These are phyloP conservation scores for Platynereis dumerilii DNA, from an alignment of 2,888 invertebrate species.

Conservation along the genomic window DNA sequence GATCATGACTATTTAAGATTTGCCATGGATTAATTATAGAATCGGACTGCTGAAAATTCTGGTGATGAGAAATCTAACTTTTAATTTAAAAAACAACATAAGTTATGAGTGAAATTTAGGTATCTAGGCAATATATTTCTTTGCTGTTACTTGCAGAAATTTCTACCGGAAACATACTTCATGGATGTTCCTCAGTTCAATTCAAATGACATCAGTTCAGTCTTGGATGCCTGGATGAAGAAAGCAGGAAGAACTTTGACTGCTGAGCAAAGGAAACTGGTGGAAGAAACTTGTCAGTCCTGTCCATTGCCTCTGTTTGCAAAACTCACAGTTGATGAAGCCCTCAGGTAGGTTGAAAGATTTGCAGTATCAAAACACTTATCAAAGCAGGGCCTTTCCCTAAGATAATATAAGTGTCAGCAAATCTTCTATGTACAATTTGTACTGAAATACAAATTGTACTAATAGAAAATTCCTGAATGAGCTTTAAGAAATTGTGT, in stretches of 20 bases:
- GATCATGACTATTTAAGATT: too few relatives aligned
- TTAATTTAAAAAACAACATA: too few relatives aligned
- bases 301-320: conserved; percentile 25
- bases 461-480: too few relatives aligned
- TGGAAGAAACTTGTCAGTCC: conserved; percentile 4
- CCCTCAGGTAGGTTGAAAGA: background rate
- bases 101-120: too few relatives aligned
- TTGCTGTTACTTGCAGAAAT: background rate
- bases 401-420: too few relatives aligned
- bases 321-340: conserved; percentile 29
- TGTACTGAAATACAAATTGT: too few relatives aligned
- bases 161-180: background rate
- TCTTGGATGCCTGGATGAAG: background rate
- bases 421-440: too few relatives aligned
- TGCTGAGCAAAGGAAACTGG: background rate
- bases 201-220: background rate
- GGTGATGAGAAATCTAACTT: background rate
- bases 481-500: too few relatives aligned
- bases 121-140: too few relatives aligned
- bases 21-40: too few relatives aligned
- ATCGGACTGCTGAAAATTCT: background rate
- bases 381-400: too few relatives aligned
- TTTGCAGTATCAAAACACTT: too few relatives aligned
- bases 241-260: conserved; percentile 6
- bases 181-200: background rate